Conservation (phyloP, 1,140 invertebrate genomes). For the Drosophila gunungcola region DNA sequence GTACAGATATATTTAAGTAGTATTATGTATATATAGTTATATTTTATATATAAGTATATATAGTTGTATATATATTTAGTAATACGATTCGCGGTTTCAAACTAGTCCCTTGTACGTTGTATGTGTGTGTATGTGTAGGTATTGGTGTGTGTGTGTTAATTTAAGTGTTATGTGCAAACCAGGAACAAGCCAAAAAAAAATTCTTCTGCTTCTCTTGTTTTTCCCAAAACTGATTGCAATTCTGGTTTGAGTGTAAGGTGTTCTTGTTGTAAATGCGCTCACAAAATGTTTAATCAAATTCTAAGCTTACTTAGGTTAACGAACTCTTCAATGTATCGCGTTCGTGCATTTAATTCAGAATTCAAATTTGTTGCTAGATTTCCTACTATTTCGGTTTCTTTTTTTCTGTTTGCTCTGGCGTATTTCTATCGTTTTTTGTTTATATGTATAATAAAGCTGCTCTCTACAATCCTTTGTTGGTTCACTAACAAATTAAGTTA, state of each 20-base stretch:
- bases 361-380: constrained; percentile 69
- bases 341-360: constrained; percentile 51
- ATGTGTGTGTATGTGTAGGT: constrained; percentile 54
- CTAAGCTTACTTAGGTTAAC: constrained; percentile 39
- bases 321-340: constrained; percentile 29
- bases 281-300: constrained; percentile 58
- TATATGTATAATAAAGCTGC: constrained; percentile 64
- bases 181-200: constrained; percentile 55
- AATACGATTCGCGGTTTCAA: constrained; percentile 83
- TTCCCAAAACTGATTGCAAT: constrained; percentile 34
- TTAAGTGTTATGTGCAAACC: constrained; percentile 32
- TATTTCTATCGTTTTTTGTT: constrained; percentile 21
- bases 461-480: constrained; percentile 56
- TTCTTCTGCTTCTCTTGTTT: constrained; percentile 16
- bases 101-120: constrained; percentile 81
- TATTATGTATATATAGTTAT: constrained; percentile 42
- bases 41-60: constrained; percentile 52
- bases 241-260: constrained; percentile 30
- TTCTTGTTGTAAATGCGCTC: constrained; percentile 68
- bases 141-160: constrained; percentile 14
- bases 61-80: constrained; percentile 77
- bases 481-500: constrained; percentile 56
- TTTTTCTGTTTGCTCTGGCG: constrained; percentile 7
- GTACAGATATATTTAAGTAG: constrained; percentile 39
- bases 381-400: constrained; percentile 36